Percentiles rank a stretch among this genome's conserved stretches.
Evolutionary conservation across 2,113 vertebrate genomes (phyloP).

Genomic region (Trematocara stigmaticum): DNA sequence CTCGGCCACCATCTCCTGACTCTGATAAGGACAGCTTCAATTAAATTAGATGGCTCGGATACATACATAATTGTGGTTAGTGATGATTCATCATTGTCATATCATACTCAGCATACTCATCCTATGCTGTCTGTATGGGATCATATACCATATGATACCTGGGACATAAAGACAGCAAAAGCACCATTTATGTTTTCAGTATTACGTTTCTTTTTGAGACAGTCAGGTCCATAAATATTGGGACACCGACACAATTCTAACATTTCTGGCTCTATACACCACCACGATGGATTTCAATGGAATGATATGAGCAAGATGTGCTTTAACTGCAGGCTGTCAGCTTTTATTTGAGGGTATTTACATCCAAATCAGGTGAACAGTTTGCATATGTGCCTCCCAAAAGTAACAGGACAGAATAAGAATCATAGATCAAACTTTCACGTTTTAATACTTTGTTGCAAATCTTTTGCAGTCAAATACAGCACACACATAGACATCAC

Average conservation of each 20-base stretch:
- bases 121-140: background rate
- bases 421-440: background rate
- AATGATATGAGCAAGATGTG: background rate
- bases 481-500: too few relatives aligned
- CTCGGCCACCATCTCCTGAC: slow-evolving; percentile 83
- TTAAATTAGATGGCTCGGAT: background rate
- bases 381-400: background rate
- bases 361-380: background rate
- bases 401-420: background rate
- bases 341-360: background rate
- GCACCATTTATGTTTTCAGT: background rate
- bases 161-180: background rate
- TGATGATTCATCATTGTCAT: background rate
- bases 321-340: background rate
- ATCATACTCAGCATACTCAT: background rate
- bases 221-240: background rate
- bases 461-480: background rate
- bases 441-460: background rate
- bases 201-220: background rate
- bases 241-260: background rate
- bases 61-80: background rate
- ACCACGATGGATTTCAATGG: background rate
- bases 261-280: background rate
- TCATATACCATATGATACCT: background rate
- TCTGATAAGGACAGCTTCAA: slow-evolving; percentile 80